Evolutionary conservation across 2,888 invertebrate species (phyloP), one percentile per base, ranked within the genome.

Genomic region (Eristalis tenax): DNA sequence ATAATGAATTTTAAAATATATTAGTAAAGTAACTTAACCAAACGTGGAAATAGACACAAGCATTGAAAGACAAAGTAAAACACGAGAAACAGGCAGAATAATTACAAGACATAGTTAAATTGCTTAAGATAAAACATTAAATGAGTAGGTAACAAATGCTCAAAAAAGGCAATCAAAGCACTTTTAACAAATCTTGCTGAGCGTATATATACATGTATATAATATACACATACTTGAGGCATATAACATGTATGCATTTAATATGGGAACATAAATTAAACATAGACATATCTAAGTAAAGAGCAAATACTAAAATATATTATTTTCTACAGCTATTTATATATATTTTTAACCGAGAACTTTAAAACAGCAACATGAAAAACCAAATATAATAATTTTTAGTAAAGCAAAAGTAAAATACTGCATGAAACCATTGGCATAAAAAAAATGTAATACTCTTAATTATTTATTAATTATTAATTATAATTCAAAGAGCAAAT

Each of bases 241-340:
- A 88, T 32, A 57, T 4, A 26, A 65, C 35, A 84, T 78, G 73
- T 68, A 84, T 75, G 75, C 88, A 88, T 81, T 78, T 75, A 83
- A 78, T 88, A 87, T 88, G 83, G 87, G 83, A 83, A 83, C 87
- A 83, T 83, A 74, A 69, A 81, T 66, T 68, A 88, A 86, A 88
- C 77, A 50, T 81, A 84, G 82, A 86, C 83, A 88, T 89, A 89
- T 89, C 89, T 83, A 89, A 86, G 83, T 74, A 75, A 77, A 83
- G 65, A 65, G 86, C 81, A 88, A 76, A 57, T 82, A 83, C 83
- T 82, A 89, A 88, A 63, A 71, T 18, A 56, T 80, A 70, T 75
- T 69, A 82, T 76, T 65, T 50, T 50, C 43, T 50, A 18, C n/a
- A 22, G 23, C n/a, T 23, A 64, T 28, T 43, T 85, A 73, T 83